Evolutionary conservation across 1,140 invertebrate genomes (phyloP), one percentile per base, ranked within the genome.

Genomic region (Listronotus oregonensis): DNA sequence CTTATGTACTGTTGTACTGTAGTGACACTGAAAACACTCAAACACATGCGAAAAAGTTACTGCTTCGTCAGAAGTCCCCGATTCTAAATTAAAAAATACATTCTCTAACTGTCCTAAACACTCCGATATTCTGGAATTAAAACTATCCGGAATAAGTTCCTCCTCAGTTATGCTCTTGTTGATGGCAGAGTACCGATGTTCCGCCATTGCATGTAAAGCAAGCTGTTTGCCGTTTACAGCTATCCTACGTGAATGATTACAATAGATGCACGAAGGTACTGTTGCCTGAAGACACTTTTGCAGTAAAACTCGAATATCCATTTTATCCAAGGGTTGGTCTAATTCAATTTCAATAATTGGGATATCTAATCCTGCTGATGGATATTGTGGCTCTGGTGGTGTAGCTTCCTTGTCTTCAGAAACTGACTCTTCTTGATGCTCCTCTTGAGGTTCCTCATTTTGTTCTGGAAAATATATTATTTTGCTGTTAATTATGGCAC

Each of bases 21-120:
- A 91, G 72, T 89, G 85, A 79, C 91, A 94, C 69, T 91, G 89
- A 81, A 93, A 92, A 81, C 91, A 94, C 78, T 92, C 90, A 75
- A 90, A 93, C 4, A 85, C 82, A 49, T 87, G 84, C 42, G 85
- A 82, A 75, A 85, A 86, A 6, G 82, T 84, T 11, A 82, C 80
- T 3, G 67, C 73, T 51, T 81, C 81, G 34, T 82, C 76, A 0
- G 75, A 74, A 6, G 66, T 49, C 52, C 66, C 71, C 6, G 73
- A 70, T 62, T 89, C 86, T 12, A 90, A 78, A 78, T 91, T 93
- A 61, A 93, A 87, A 70, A 83, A 92, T 21, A 85, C 77, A 1
- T 79, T 74, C 50, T 85, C 82, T 2, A 93, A 72, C 31, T 87
- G 84, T 0, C 83, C 75, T 6, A 91, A 79, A 44, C 83, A 86